Evolutionary conservation across 2,888 invertebrate species (phyloP).

Genomic region (Noctua janthe): DNA sequence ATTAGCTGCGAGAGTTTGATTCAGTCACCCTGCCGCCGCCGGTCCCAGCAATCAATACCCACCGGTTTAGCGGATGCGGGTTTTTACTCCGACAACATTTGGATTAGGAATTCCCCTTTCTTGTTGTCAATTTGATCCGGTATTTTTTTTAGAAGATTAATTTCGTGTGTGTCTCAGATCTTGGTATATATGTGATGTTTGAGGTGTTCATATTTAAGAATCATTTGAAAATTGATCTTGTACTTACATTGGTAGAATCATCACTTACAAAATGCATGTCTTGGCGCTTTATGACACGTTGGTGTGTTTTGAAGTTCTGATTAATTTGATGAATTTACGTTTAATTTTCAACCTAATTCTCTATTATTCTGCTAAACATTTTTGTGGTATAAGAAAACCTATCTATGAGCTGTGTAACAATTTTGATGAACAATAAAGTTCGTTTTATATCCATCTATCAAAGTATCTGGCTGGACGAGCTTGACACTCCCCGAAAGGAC

Average conservation of each 20-base stretch:
- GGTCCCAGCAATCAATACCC: constrained; percentile 62
- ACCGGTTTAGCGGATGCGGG: constrained; percentile 56
- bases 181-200: constrained; percentile 30
- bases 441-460: neutral
- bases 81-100: constrained; percentile 54
- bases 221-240: neutral
- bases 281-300: neutral
- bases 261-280: neutral
- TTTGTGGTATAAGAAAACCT: neutral
- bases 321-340: neutral
- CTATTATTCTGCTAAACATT: neutral
- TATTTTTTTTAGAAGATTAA: constrained; percentile 17
- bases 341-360: neutral
- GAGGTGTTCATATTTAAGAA: constrained; percentile 11
- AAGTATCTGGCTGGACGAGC: neutral
- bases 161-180: constrained; percentile 11
- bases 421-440: neutral
- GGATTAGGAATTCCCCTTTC: constrained; percentile 42
- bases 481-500: neutral
- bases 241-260: neutral
- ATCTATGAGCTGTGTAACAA: neutral
- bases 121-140: constrained; percentile 47
- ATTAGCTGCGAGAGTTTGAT: constrained; percentile 66
- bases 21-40: constrained; percentile 62
- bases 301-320: neutral